phyloP scores from a whole-genome alignment of 2,888 invertebrate genomes.

The Epistrophe grossulariae region DNA sequence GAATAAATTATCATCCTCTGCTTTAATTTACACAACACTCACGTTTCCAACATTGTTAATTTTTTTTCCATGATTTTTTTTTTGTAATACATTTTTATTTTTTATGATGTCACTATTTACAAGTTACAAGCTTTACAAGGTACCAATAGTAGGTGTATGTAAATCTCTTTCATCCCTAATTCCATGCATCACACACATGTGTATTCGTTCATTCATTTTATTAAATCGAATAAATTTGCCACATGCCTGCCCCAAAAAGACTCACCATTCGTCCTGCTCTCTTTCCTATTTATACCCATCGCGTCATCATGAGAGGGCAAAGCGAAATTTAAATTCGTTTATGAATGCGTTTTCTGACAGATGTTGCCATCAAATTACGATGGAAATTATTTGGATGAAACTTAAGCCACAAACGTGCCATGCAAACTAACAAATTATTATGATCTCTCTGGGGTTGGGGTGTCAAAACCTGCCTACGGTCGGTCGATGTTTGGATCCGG shows the following conservation, averaged over 20 bases:
- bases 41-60: conserved; percentile 6
- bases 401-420: conserved; percentile 74
- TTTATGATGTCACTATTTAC: conserved; percentile 6
- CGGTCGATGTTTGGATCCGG: not conserved
- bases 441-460: conserved; percentile 31
- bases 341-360: conserved; percentile 67
- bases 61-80: too few species aligned
- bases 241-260: conserved; percentile 24
- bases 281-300: not conserved
- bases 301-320: not conserved
- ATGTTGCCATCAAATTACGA: conserved; percentile 74
- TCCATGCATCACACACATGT: conserved; percentile 14
- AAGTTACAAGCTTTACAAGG: not conserved
- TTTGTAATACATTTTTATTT: not conserved
- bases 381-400: conserved; percentile 72
- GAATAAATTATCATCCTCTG: not conserved
- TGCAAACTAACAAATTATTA: conserved; percentile 75
- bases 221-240: conserved; percentile 68
- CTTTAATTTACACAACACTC: not conserved
- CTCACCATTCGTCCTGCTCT: not conserved
- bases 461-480: not conserved
- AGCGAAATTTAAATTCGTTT: conserved; percentile 60
- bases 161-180: conserved; percentile 44
- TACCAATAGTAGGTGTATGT: conserved; percentile 17
- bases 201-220: conserved; percentile 33